A percentile compares a stretch with the other conserved stretches of the same genome.
These are phyloP conservation scores for Montipora foliosa DNA, from an alignment of 64 coral and sea anemone genomes.

Conservation along the genomic window DNA sequence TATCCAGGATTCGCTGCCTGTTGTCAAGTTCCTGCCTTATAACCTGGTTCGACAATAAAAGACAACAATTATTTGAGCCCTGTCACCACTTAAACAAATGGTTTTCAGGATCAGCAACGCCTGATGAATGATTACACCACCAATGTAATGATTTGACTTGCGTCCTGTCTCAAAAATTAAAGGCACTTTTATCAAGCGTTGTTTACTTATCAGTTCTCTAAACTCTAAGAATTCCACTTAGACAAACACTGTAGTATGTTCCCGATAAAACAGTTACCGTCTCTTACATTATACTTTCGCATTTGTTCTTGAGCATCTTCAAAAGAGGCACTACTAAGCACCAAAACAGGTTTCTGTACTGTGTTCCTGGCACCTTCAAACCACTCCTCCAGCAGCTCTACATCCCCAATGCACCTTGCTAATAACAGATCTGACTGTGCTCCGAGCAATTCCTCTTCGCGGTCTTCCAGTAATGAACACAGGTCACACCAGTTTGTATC, in stretches of 20 bases:
- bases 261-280: no score
- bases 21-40: constrained; percentile 62
- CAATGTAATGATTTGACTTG: no score
- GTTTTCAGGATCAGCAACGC: no score
- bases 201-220: no score
- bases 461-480: constrained; percentile 88
- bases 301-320: constrained; percentile 71
- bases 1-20: constrained; percentile 51
- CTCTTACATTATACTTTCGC: constrained; percentile 70
- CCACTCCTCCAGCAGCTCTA: constrained; percentile 77
- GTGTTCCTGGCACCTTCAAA: constrained; percentile 55
- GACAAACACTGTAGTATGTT: no score
- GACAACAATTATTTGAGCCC: no score
- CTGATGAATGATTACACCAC: no score
- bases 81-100: no score
- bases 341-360: constrained; percentile 55
- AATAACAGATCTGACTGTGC: constrained; percentile 77
- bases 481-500: constrained; percentile 84
- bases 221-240: no score
- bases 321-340: constrained; percentile 69
- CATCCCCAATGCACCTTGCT: constrained; percentile 43
- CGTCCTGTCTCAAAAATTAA: no score
- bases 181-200: no score
- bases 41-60: constrained; percentile 18
- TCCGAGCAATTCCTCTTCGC: constrained; percentile 70